A percentile compares a stretch with the other conserved stretches of the same genome.
Evolutionary conservation across 1,140 invertebrate species (phyloP).

Genomic region (Zaprionus ornatus): DNA sequence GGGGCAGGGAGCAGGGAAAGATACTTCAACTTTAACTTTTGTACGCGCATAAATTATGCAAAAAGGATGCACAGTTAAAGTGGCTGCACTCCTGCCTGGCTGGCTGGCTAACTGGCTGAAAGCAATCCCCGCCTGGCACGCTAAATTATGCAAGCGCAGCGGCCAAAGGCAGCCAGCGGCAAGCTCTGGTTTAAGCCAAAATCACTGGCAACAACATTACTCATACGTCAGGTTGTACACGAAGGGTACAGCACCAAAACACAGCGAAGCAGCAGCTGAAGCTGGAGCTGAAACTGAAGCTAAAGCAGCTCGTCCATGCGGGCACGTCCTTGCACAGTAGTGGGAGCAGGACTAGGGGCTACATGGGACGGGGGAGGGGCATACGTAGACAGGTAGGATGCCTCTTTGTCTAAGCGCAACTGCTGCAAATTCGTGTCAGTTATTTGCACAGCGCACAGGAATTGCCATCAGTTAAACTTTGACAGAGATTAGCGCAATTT

Average conservation of each 20-base stretch:
- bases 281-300: slow-evolving; percentile 19
- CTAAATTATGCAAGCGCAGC: slow-evolving; percentile 73
- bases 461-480: slow-evolving; percentile 18
- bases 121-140: slow-evolving; percentile 48
- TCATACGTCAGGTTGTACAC: slow-evolving; percentile 72
- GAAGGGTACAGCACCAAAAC: slow-evolving; percentile 19
- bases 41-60: slow-evolving; percentile 74
- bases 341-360: not conserved
- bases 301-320: slow-evolving; percentile 21
- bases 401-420: not conserved
- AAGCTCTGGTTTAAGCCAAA: slow-evolving; percentile 67
- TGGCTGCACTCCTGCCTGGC: slow-evolving; percentile 52
- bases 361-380: not conserved
- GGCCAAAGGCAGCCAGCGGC: slow-evolving; percentile 38
- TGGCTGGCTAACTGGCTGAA: slow-evolving; percentile 33
- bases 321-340: slow-evolving; percentile 37
- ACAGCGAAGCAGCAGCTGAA: slow-evolving; percentile 3
- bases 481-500: slow-evolving; percentile 52
- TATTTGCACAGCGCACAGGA: slow-evolving; percentile 14
- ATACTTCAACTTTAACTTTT: slow-evolving; percentile 63
- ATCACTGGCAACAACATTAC: slow-evolving; percentile 79
- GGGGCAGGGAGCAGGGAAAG: not conserved
- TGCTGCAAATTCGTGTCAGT: slow-evolving; percentile 22
- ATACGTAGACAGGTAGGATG: not conserved
- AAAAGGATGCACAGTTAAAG: slow-evolving; percentile 78